These are phyloP conservation scores for Carettochelys insculpta DNA, from an alignment of 2,113 vertebrate species.

Conservation along the genomic window DNA sequence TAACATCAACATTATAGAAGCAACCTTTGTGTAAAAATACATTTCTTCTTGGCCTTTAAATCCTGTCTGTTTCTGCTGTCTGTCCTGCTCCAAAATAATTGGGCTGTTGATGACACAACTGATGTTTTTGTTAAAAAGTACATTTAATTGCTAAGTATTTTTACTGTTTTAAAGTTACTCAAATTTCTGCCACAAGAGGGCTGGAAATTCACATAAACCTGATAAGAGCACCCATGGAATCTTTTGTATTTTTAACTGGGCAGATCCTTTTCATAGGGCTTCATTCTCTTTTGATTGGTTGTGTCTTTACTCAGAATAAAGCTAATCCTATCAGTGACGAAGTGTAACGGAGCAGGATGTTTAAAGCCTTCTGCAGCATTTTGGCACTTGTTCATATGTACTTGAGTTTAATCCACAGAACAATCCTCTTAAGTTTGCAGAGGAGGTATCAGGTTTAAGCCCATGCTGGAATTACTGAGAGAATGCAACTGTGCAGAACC, in stretches of 20 bases:
- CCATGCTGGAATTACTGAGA: not conserved
- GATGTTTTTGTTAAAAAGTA: not conserved
- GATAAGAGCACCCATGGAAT: rapidly evolving
- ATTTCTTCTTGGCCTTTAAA: not conserved
- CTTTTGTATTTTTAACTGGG: not conserved
- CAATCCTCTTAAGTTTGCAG: not conserved
- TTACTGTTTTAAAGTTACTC: not conserved
- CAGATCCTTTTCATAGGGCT: not conserved
- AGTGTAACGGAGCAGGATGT: not conserved
- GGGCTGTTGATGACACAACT: rapidly evolving
- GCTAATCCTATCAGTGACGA: too few relatives aligned
- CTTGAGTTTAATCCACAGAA: not conserved
- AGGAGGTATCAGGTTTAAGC: not conserved
- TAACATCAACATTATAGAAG: not conserved
- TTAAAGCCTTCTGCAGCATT: not conserved
- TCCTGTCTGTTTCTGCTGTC: not conserved
- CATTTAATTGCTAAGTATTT: not conserved
- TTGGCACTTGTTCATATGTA: not conserved
- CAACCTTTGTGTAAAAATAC: not conserved
- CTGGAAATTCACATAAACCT: not conserved
- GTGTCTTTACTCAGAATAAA: not conserved
- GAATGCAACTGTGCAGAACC: not conserved
- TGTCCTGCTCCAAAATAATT: not conserved
- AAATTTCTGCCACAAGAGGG: slow-evolving; percentile 35
- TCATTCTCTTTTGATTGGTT: not conserved